These are phyloP conservation scores for Pituophis catenifer DNA, from an alignment of 2,113 vertebrate genomes.

Conservation along the genomic window DNA sequence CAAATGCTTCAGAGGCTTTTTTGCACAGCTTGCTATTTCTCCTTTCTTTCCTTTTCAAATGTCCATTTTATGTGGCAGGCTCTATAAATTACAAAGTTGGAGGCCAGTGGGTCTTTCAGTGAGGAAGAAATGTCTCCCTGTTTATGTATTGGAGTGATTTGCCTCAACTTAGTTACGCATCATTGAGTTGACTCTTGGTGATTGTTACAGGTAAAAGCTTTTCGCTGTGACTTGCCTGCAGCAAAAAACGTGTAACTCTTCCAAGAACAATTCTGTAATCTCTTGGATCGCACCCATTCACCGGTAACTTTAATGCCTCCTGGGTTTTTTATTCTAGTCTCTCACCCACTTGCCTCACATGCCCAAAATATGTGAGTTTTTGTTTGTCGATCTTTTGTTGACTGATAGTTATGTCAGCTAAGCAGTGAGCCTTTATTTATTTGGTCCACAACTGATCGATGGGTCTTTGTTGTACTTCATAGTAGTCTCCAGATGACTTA, in stretches of 20 bases:
- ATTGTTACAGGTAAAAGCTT: background rate
- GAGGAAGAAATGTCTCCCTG: background rate
- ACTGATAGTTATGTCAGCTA: background rate
- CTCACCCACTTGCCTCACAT: background rate
- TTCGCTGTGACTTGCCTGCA: background rate
- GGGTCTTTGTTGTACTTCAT: background rate
- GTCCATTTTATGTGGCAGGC: background rate
- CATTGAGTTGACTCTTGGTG: background rate
- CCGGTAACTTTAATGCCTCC: background rate
- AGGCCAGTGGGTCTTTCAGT: background rate
- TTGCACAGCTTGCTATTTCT: background rate
- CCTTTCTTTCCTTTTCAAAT: background rate
- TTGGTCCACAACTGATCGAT: background rate
- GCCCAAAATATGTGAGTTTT: background rate
- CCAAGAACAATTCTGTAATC: background rate
- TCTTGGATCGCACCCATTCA: background rate
- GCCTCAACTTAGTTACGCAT: background rate
- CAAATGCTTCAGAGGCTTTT: background rate
- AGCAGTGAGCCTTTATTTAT: background rate
- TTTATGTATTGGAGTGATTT: background rate
- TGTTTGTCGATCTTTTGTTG: background rate
- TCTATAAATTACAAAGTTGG: background rate
- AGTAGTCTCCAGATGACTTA: background rate
- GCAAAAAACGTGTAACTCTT: background rate
- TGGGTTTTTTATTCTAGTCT: background rate